Evolutionary conservation across 2,888 invertebrate species (phyloP).

Genomic region (Drosophila hawaiiensis): DNA sequence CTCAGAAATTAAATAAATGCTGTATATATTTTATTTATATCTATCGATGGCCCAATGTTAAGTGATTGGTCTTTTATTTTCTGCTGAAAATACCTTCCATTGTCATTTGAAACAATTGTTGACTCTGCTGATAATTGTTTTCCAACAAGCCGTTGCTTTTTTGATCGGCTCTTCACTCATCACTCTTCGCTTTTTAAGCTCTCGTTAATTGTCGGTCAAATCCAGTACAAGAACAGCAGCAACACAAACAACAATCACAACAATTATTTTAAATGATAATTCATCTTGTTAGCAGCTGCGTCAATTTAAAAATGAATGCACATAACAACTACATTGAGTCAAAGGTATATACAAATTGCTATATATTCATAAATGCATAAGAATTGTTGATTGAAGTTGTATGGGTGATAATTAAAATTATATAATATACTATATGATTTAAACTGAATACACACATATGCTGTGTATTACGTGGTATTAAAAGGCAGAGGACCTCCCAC

Average conservation of each 20-base stretch:
- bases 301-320: not conserved
- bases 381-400: conserved; percentile 8
- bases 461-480: conserved; percentile 12
- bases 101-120: conserved; percentile 34
- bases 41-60: conserved; percentile 7
- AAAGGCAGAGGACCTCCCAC: conserved; percentile 3
- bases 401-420: conserved; percentile 52
- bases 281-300: conserved; percentile 8
- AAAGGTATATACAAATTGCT: conserved; percentile 6
- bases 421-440: conserved; percentile 17
- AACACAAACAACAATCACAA: not conserved
- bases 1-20: conserved; percentile 9
- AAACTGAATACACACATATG: conserved; percentile 21
- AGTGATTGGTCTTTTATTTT: conserved; percentile 4
- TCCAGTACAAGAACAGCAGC: conserved; percentile 7
- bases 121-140: conserved; percentile 28
- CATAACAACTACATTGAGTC: not conserved
- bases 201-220: conserved; percentile 35
- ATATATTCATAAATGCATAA: conserved; percentile 5
- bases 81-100: conserved; percentile 6
- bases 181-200: not conserved
- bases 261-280: conserved; percentile 24
- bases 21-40: not conserved
- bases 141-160: conserved; percentile 1
- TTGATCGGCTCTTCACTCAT: conserved; percentile 2